Evolutionary conservation across 2,113 vertebrate genomes (phyloP), one percentile per base, ranked within the genome.

Genomic region (Thymallus thymallus): DNA sequence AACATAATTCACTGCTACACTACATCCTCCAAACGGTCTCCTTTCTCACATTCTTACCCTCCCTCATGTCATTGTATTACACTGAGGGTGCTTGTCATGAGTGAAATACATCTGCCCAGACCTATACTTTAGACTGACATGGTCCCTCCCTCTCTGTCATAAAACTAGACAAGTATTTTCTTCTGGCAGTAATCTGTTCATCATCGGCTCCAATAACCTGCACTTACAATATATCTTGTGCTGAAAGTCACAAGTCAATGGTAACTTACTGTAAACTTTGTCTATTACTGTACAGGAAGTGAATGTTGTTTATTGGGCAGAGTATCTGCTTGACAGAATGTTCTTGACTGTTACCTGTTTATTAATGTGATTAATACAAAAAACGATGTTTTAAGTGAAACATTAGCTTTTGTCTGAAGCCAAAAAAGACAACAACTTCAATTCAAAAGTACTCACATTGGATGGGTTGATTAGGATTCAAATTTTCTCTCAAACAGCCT

Each of bases 101-200:
- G 81, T 84, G 77, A 85, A 71, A 70, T 48, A 22, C 58, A 51
- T 68, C 30, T 64, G 20, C 64, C 60, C 62, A 60, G 46, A 76
- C 72, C 76, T 85, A 56, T 83, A 85, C 82, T 88, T 85, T 32
- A 62, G 56, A 80, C 68, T 87, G 82, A 82, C 85, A 87, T 18
- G 7, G 2, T 26, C 12, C 16, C n/a, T 18, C 61, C 60, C 69
- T 18, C 26, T 26, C 6, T 26, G 46, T 1, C 16, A 24, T 63
- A 79, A 41, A 45, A 56, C 30, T 67, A 14, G 22, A 30, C n/a
- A 26, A 23, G 58, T 60, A 13, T 48, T 67, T 55, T 55, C 2
- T 72, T 60, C 64, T 32, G 56, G 30, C 26, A 24, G 32, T 35
- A 6, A 14, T 48, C 24, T n/a, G 23, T 22, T 55, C 18, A 6